phyloP scores from a whole-genome alignment of 2,888 invertebrate species.

The Petrolisthes cinctipes region DNA sequence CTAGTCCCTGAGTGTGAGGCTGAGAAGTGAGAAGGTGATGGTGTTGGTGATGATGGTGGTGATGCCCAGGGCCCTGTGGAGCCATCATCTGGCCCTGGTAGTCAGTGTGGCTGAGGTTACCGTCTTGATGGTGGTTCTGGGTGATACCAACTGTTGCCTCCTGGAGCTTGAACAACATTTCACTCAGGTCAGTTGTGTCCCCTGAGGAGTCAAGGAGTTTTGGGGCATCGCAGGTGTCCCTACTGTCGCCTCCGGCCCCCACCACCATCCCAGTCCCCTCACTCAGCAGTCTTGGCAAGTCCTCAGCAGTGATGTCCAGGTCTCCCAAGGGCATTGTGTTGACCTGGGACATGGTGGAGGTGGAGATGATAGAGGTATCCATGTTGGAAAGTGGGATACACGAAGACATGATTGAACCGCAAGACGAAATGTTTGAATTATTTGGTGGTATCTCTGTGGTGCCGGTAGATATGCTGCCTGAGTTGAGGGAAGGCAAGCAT shows the following conservation, averaged over 20 bases:
- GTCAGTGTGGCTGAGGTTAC: conserved; percentile 26
- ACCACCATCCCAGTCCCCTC: conserved; percentile 55
- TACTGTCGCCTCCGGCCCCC: conserved; percentile 22
- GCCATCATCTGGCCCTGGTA: conserved; percentile 31
- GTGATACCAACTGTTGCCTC: conserved; percentile 53
- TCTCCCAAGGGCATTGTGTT: conserved; percentile 51
- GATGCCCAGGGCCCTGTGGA: background rate
- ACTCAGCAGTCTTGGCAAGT: conserved; percentile 56
- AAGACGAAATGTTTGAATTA: background rate
- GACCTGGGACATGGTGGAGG: conserved; percentile 37
- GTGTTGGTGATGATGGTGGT: background rate
- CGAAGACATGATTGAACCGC: conserved; percentile 5
- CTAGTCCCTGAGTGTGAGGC: background rate
- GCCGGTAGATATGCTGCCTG: background rate
- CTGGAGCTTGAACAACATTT: conserved; percentile 62
- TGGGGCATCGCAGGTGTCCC: conserved; percentile 55
- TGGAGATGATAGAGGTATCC: conserved; percentile 34
- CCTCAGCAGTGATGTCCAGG: conserved; percentile 61
- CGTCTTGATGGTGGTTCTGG: conserved; percentile 34
- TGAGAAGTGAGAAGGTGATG: background rate
- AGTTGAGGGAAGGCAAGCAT: background rate
- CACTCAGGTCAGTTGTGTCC: conserved; percentile 60
- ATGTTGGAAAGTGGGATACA: conserved; percentile 42
- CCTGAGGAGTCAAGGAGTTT: conserved; percentile 58
- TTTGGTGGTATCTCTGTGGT: background rate